These are phyloP conservation scores for Desoria tigrina DNA, from an alignment of 2,888 invertebrate species.

Conservation along the genomic window DNA sequence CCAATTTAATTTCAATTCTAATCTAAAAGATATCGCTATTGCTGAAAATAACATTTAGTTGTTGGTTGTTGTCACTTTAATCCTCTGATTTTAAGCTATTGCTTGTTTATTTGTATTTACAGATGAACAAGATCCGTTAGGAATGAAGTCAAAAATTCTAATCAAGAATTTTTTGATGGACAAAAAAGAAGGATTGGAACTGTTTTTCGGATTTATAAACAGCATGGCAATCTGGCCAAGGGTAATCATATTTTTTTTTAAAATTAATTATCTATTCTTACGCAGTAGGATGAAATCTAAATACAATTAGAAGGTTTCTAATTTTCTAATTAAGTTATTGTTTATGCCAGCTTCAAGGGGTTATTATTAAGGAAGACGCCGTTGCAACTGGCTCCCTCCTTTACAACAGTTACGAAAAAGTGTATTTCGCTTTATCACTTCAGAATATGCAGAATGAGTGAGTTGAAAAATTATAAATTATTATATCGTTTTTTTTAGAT, in stretches of 20 bases:
- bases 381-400: conserved; percentile 65
- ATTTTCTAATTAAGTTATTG: not conserved
- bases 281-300: conserved; percentile 22
- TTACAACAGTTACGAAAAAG: conserved; percentile 76
- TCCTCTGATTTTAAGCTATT: not conserved
- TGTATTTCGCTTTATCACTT: conserved; percentile 72
- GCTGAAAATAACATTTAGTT: not conserved
- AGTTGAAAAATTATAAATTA: conserved; percentile 52
- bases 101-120: not conserved
- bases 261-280: too few relatives aligned
- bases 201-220: conserved; percentile 72
- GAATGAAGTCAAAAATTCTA: conserved; percentile 60
- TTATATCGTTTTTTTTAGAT: too few relatives aligned
- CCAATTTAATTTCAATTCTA: too few relatives aligned
- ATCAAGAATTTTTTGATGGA: conserved; percentile 81
- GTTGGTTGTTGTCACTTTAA: not conserved
- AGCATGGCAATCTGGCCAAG: conserved; percentile 36
- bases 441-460: conserved; percentile 66
- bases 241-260: conserved; percentile 16
- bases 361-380: conserved; percentile 59
- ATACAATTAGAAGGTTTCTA: too few relatives aligned
- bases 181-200: conserved; percentile 77
- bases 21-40: too few relatives aligned
- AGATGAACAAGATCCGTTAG: conserved; percentile 43
- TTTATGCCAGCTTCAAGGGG: conserved; percentile 58